Base-by-base conservation (phyloP, 2,888 invertebrate genomes). In the Elmis aenea region DNA sequence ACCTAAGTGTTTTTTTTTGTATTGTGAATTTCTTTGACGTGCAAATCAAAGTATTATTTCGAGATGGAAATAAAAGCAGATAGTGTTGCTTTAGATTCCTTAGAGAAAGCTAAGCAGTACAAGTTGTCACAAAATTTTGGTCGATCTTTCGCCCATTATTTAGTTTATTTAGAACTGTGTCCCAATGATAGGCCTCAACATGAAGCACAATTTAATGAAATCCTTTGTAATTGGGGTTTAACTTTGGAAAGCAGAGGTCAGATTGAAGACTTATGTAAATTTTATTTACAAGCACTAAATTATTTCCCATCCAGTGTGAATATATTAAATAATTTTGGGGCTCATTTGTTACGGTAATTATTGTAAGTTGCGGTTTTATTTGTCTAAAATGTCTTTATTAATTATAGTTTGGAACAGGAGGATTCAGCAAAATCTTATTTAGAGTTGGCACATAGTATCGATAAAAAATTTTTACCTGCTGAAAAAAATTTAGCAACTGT, bases 401-500 rank as follows among this genome's bases (percentile, higher is more conserved):
- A 38, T 48, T 48, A 12, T 33, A 66, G 64, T 39, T 49, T 55
- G 35, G 52, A 55, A 6, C 54, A 62, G 46, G 42, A 54, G 9
- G 51, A 55, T 20, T 55, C 55, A 13, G 62, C 65, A 2, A 48
- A 54, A 38, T 42, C 48, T 14, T 64, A 62, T 43, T 46, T 66
- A 13, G 47, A 59, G 45, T 27, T 39, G 22, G 60, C 60, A 5
- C 45, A 52, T 5, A 45, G 39, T 15, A 13, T 40, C 4, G 26
- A 46, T 13, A 46, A 36, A 9, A 45, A 54, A n/a, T 57, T 51
- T 35, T 44, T 65, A 24, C 56, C 58, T 14, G 55, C 55, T 8
- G 77, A 79, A 52, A 79, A 79, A 57, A 82, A 82, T 59, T 65
- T 83, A 10, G 77, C 84, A 57, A 80, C 81, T 44, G 68, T 82